These are phyloP conservation scores for Chaetodon trifascialis DNA, from an alignment of 2,113 vertebrate genomes.

Conservation along the genomic window DNA sequence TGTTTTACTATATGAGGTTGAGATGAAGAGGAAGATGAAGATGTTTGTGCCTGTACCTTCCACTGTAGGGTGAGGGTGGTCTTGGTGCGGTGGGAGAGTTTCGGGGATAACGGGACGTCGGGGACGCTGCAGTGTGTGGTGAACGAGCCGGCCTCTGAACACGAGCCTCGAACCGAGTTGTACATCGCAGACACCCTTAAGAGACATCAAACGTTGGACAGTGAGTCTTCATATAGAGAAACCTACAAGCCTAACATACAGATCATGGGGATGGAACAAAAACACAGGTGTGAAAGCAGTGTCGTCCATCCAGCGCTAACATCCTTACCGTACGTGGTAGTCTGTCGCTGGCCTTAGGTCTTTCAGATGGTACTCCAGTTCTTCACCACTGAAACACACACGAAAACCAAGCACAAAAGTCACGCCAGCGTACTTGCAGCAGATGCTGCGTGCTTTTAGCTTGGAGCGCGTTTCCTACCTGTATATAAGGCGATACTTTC, in stretches of 20 bases:
- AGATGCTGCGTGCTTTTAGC: neutral
- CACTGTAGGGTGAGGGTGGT: constrained; percentile 94
- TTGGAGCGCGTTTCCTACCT: constrained; percentile 81
- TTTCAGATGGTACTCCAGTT: constrained; percentile 94
- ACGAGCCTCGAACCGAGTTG: constrained; percentile 93
- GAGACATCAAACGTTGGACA: neutral
- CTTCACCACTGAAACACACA: constrained; percentile 90
- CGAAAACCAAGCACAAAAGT: constrained; percentile 9
- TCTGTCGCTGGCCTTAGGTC: constrained; percentile 96
- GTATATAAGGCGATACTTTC: constrained; percentile 96
- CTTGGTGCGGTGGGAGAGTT: constrained; percentile 93
- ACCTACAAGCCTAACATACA: neutral
- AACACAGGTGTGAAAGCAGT: neutral
- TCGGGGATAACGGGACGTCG: constrained; percentile 91
- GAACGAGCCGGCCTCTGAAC: constrained; percentile 92
- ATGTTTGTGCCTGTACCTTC: constrained; percentile 87
- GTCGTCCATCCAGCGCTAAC: neutral
- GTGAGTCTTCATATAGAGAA: no score
- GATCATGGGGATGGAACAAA: neutral
- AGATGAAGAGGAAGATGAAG: neutral
- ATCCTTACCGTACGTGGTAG: constrained; percentile 94
- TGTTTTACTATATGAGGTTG: no score
- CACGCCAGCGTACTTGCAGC: neutral
- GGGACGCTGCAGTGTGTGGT: constrained; percentile 94
- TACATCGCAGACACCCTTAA: constrained; percentile 90